phyloP scores from a whole-genome alignment of 2,797 vertebrate genomes.

The Semotilus atromaculatus region DNA sequence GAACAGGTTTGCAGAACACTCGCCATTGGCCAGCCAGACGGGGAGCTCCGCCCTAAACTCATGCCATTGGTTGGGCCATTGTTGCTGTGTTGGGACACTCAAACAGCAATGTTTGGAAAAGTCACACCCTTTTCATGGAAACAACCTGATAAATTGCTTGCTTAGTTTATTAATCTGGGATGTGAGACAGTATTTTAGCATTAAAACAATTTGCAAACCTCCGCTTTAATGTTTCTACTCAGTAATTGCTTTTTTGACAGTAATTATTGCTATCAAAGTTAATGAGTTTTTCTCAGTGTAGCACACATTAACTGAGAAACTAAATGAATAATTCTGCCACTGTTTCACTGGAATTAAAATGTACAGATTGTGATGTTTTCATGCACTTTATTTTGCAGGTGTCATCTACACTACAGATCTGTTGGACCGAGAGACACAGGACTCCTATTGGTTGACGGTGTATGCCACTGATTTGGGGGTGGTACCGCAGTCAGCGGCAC shows the following conservation, averaged over 20 bases:
- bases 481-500: conserved; percentile 88
- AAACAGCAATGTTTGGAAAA: not conserved
- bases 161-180: not conserved
- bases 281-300: not conserved
- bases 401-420: conserved; percentile 91
- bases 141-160: not conserved
- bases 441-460: conserved; percentile 95
- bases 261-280: not conserved
- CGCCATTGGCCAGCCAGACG: not conserved
- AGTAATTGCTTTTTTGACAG: not conserved
- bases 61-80: not conserved
- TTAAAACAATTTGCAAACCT: not conserved
- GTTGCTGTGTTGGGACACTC: not conserved
- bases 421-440: conserved; percentile 91
- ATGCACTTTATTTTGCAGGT: conserved; percentile 74
- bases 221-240: not conserved
- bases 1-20: not conserved
- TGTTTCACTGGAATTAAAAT: conserved; percentile 11
- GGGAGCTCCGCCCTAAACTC: no score
- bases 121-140: not conserved
- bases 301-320: not conserved
- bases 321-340: not conserved
- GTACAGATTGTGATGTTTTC: not conserved
- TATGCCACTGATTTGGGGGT: conserved; percentile 93
- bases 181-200: not conserved